Base-by-base conservation (phyloP, 2,113 vertebrate species). In the Gnathonemus longibarbis region DNA sequence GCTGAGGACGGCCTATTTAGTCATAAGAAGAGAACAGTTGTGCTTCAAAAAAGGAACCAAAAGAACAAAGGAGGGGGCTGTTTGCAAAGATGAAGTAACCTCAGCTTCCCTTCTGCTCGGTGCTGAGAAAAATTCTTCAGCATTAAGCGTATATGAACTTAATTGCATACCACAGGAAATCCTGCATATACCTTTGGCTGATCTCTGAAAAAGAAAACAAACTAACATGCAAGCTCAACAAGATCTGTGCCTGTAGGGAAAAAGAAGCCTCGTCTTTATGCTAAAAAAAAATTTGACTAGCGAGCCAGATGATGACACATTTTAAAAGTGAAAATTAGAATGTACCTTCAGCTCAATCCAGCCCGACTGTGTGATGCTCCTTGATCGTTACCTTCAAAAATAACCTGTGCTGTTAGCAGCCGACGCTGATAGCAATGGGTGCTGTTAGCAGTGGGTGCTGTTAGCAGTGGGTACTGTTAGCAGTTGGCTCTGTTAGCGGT, bases 201-300 rank as follows among this genome's bases (percentile, higher is more conserved):
- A 87, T 50, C 84, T 27, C 31, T 86, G 10, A 19, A 31, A 5
- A 50, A 5, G 48, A 50, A 50, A 53, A 86, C 84, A 27, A 31
- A n/a, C 49, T 87, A 31, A 15, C 84, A n/a, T 52, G 84, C 49
- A 87, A 87, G 11, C 85, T 87, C 49, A 87, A 87, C n/a, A 53
- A 53, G 15, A 15, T 17, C 31, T 35, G 45, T 35, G 35, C 15
- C 27, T 52, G 50, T 52, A 27, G 13, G 27, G 50, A 13, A 45
- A 46, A 15, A 84, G 35, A 87, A 35, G 15, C 50, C 48, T 10
- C 3, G 10, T 48, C 39, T 84, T 52, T 42, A 35, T 39, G 83
- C 17, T 13, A 35, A 87, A 87, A 87, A 85, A 85, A 86, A 19
- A 46, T 3, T 5, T 21, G 13, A 53, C 9, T 53, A 53, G 2